phyloP scores from a whole-genome alignment of 2,797 vertebrate genomes.

The Gallinago stenura region DNA sequence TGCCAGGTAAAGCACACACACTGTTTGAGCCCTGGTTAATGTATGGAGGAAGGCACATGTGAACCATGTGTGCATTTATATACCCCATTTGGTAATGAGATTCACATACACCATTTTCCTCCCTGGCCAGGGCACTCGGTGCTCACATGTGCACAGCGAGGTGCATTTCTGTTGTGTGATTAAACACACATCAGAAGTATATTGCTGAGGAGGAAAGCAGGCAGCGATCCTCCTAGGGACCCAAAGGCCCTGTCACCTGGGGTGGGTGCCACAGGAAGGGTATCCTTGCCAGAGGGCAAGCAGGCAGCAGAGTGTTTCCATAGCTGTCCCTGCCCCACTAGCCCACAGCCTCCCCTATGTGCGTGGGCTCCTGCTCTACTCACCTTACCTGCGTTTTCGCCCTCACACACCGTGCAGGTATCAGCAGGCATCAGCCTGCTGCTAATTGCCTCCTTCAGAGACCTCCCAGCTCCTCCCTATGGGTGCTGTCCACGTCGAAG shows the following conservation, averaged over 20 bases:
- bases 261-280: rapidly evolving
- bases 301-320: background rate
- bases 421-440: background rate
- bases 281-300: background rate
- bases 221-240: background rate
- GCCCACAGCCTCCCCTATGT: background rate
- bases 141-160: rapidly evolving
- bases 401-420: background rate
- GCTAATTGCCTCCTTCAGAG: background rate
- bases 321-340: background rate
- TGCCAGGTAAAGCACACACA: background rate
- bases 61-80: rapidly evolving
- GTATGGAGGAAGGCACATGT: rapidly evolving
- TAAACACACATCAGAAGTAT: background rate
- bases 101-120: background rate
- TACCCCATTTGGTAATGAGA: background rate
- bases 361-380: background rate
- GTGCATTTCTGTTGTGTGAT: background rate
- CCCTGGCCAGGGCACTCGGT: background rate
- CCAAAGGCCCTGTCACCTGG: background rate
- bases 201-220: background rate
- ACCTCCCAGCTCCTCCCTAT: rapidly evolving
- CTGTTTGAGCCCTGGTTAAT: background rate
- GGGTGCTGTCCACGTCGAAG: rapidly evolving
- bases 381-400: background rate